Base-by-base conservation (phyloP, 2,113 vertebrate genomes). In the Phaethon lepturus region DNA sequence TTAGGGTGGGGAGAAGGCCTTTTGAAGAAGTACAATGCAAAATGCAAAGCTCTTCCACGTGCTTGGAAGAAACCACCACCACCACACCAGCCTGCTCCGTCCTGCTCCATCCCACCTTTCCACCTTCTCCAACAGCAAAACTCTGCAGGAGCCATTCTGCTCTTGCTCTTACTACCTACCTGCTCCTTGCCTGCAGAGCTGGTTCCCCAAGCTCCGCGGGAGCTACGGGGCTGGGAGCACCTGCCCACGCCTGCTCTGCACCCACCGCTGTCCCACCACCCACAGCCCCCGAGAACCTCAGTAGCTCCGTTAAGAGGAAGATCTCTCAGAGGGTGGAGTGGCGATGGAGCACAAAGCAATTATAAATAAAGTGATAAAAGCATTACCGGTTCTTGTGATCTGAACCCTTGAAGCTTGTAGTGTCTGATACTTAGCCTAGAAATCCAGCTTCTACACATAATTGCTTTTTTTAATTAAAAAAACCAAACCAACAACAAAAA, bases 1-100 rank as follows among this genome's bases (percentile, higher is more conserved):
- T 4, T 2, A 9, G 31, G 11, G 13, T 2, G 5, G 7, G 9
- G 4, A 17, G 4, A 56, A 1, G 1, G 19, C 23, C 35, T 75
- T 94, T 62, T 81, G 52, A 78, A 89, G 50, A 67, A 86, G 26
- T 22, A 59, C 22, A 44, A 17, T 17, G 42, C 44, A 56, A 86
- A 87, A 76, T 1, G 13, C 50, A 92, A 86, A 91, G 77, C 44
- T 82, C 23, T 78, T 84, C 58, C 58, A 66, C 1, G 2, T 58
- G 62, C 62, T 75, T 78, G 69, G 69, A 93, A 84, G 69, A 75
- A 17, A 42, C 7, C 47, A 71, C 26, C 14, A 64, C 25, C 20
- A 80, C 11, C 42, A 68, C 40, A 17, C 82, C 20, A 67, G 56
- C 47, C 33, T 26, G 33, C 50, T 50, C 35, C 44, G 7, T 9